These are phyloP conservation scores for Pseudolaguvia tuberculata DNA, from an alignment of 2,113 vertebrate species.

Conservation along the genomic window DNA sequence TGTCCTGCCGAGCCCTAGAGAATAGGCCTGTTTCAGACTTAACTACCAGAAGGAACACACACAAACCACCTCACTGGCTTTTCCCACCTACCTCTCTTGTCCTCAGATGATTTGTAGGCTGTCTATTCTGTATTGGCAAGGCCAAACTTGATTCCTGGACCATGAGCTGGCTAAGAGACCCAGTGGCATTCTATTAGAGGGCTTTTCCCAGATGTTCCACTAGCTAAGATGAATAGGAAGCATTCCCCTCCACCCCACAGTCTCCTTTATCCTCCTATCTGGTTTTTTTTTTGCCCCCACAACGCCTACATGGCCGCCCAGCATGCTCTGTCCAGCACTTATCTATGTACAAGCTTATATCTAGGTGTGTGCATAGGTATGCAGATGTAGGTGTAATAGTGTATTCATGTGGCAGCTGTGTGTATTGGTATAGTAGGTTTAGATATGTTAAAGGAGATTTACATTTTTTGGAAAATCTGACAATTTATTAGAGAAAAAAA, in stretches of 20 bases:
- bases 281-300: conserved; percentile 36
- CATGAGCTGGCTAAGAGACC: conserved; percentile 65
- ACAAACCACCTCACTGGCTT: conserved; percentile 39
- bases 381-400: not conserved
- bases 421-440: not conserved
- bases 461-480: too few relatives aligned
- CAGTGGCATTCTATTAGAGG: conserved; percentile 73
- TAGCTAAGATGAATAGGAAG: conserved; percentile 64
- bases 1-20: conserved; percentile 79
- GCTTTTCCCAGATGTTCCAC: conserved; percentile 74
- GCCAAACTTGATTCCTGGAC: conserved; percentile 77
- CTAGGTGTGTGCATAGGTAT: not conserved
- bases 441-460: too few relatives aligned
- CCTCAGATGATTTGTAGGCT: conserved; percentile 82
- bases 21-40: conserved; percentile 85
- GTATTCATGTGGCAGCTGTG: not conserved
- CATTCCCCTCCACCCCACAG: conserved; percentile 58
- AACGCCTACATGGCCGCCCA: conserved; percentile 56
- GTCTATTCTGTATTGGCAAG: conserved; percentile 75
- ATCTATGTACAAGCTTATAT: not conserved
- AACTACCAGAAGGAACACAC: conserved; percentile 74
- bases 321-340: not conserved
- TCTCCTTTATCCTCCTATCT: conserved; percentile 56
- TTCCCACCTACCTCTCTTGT: conserved; percentile 56
- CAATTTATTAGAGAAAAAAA: too few relatives aligned